Evolutionary conservation across 2,113 vertebrate species (phyloP).

Genomic region (Oryzias melastigma): DNA sequence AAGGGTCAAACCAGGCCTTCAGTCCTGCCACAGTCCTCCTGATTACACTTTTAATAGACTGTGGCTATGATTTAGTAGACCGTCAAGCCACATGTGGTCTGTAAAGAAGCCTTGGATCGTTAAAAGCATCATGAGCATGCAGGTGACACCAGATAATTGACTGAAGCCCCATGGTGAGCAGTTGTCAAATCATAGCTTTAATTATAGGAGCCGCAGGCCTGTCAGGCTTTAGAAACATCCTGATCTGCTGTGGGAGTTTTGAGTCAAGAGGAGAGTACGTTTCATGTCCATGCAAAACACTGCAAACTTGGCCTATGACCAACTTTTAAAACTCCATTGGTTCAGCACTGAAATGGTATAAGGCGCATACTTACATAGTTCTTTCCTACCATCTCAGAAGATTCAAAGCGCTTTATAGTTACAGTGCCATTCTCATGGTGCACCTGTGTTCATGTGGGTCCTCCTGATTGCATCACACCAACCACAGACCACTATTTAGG

Average conservation of each 20-base stretch:
- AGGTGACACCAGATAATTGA: conserved; percentile 21
- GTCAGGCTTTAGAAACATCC: conserved; percentile 2
- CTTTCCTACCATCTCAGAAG: too few relatives aligned
- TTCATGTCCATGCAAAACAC: too few relatives aligned
- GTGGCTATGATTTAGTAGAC: conserved; percentile 50
- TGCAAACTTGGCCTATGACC: too few relatives aligned
- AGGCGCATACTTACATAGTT: too few relatives aligned
- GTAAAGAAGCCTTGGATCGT: conserved; percentile 38
- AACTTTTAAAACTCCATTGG: too few relatives aligned
- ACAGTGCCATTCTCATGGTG: too few relatives aligned
- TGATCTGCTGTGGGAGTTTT: neutral
- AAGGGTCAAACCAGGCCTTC: conserved; percentile 55
- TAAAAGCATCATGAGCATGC: conserved; percentile 8
- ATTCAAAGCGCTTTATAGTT: too few relatives aligned
- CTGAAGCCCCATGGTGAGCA: neutral
- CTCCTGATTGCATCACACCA: too few relatives aligned
- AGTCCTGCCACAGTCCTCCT: conserved; percentile 46
- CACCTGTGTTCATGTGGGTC: too few relatives aligned
- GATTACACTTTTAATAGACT: conserved; percentile 64
- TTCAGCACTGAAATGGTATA: too few relatives aligned
- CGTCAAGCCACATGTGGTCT: conserved; percentile 1
- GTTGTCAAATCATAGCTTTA: conserved; percentile 10
- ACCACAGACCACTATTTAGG: too few relatives aligned
- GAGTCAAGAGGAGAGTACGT: too few relatives aligned
- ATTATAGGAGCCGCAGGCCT: neutral